These are phyloP conservation scores for Cricetomys ansorgei DNA, from an alignment of 2,113 vertebrate genomes.

Conservation along the genomic window DNA sequence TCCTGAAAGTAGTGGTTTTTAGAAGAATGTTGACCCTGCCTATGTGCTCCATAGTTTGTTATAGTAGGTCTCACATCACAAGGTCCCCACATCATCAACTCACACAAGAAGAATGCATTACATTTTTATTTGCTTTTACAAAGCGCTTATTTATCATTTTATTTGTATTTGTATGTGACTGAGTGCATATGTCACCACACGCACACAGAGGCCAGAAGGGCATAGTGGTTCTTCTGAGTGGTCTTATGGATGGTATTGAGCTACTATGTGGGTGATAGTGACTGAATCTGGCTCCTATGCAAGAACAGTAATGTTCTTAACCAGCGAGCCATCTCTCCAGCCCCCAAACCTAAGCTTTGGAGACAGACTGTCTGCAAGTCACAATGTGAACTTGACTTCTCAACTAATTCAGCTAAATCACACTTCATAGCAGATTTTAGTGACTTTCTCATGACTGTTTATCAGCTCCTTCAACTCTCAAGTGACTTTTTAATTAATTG, in stretches of 20 bases:
- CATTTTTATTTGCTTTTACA: neutral
- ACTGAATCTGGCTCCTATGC: neutral
- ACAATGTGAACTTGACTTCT: constrained; percentile 51
- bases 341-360: constrained; percentile 18
- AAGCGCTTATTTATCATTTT: neutral
- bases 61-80: neutral
- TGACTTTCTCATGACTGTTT: constrained; percentile 65
- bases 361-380: constrained; percentile 39
- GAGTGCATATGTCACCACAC: no score
- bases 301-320: no score
- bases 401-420: constrained; percentile 54
- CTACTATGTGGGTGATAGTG: neutral
- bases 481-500: constrained; percentile 69
- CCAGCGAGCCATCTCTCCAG: neutral
- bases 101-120: constrained; percentile 50
- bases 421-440: constrained; percentile 62
- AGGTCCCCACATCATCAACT: neutral
- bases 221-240: neutral
- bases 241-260: neutral
- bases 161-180: neutral
- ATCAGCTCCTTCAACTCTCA: constrained; percentile 42
- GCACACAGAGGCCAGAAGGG: neutral
- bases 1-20: neutral
- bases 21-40: neutral
- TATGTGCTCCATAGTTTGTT: neutral